Percentiles rank a stretch among this genome's conserved stretches.
Evolutionary conservation across 1,140 invertebrate species (phyloP).

Genomic region (Bombus confusus): DNA sequence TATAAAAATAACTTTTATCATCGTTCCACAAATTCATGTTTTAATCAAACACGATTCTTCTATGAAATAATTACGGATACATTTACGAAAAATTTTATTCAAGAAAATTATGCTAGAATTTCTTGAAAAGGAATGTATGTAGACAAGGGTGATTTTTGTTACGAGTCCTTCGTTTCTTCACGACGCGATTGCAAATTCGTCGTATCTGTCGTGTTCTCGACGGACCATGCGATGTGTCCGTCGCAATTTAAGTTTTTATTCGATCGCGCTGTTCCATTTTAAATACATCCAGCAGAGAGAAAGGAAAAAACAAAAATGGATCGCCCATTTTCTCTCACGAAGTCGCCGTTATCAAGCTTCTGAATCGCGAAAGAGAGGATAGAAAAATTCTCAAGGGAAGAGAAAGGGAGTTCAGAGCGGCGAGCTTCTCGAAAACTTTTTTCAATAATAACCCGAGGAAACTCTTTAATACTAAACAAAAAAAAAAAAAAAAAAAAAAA

Average conservation of each 20-base stretch:
- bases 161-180: not conserved
- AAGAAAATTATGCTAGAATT: not conserved
- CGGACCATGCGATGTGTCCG: not conserved
- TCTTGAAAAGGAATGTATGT: not conserved
- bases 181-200: slow-evolving; percentile 46
- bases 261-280: slow-evolving; percentile 6
- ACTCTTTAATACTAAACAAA: slow-evolving; percentile 39
- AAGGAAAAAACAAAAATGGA: not conserved
- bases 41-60: not conserved
- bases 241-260: not conserved
- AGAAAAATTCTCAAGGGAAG: not conserved
- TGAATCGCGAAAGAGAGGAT: not conserved
- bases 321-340: slow-evolving; percentile 14
- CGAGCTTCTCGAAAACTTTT: slow-evolving; percentile 37
- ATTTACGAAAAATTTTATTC: not conserved
- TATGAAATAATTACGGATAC: no score
- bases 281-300: not conserved
- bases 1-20: not conserved
- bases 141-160: not conserved
- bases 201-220: not conserved
- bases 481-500: no score
- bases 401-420: slow-evolving; percentile 12
- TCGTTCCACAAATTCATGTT: not conserved
- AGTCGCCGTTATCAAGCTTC: slow-evolving; percentile 29
- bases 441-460: slow-evolving; percentile 30